Evolutionary conservation across 2,888 invertebrate species (phyloP), one percentile per base, ranked within the genome.

Genomic region (Tetragonula carbonaria): DNA sequence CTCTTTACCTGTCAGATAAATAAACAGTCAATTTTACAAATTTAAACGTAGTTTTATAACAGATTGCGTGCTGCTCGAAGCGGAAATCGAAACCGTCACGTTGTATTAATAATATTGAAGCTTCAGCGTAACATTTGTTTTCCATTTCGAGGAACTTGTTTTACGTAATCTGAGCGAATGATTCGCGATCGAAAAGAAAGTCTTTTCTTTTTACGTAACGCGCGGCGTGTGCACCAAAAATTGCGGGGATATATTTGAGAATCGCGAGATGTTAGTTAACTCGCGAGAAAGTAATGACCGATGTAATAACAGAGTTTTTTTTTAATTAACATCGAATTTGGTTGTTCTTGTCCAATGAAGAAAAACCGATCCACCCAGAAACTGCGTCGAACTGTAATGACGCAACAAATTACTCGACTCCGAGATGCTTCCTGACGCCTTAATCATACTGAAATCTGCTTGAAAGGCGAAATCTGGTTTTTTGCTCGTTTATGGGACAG

Each of bases 401-500:
- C 38, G 45, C 53, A 75, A 68, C 45, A 33, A 57, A 82, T 78
- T 75, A 33, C 33, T 33, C 53, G 57, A 66, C 62, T 16, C 45
- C 11, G 14, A 33, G 68, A 45, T 23, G 65, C 50, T 77, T 84
- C 71, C 76, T 59, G 55, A 1, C 70, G 45, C 21, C 66, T 66
- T 75, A 75, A 80, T 57, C 72, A 70, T 55, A 76, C 67, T 45
- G 45, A 68, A 80, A 74, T 81, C 75, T 74, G 55, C 21, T 67
- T 21, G 55, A 33, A 62, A 28, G 38, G 5, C 16, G 45, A 18
- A 45, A 45, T 45, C 45, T 33, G 18, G 6, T 74, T 80, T 45
- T 78, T 75, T 75, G 38, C 21, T 82, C 81, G 86, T 89, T 90
- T 88, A 80, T 86, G 79, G 90, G 79, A 86, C 85, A 89, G 84